Evolutionary conservation across 2,797 vertebrate species (phyloP), one percentile per base, ranked within the genome.

Genomic region (Micropoecilia bifurca): DNA sequence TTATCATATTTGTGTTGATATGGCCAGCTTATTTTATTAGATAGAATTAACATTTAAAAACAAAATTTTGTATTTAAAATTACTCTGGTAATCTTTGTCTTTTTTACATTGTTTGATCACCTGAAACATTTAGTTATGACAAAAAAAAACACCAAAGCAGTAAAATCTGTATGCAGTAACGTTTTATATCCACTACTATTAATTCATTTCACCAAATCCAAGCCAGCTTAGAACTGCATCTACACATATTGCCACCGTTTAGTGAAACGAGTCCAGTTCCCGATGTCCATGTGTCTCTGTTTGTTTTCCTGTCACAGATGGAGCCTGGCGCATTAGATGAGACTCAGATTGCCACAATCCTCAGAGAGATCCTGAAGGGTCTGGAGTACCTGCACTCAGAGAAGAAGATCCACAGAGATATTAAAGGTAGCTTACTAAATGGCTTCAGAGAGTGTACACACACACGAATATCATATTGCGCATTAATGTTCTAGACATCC

Each of bases 401-500:
- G 95, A 99, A 99, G 96, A 99, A 99, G 95, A 99, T 99, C 91
- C 99, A 99, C 91, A 93, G 99, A 93, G 99, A 99, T 83, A 99
- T 99, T 92, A 99, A 99, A 97, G 99, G 99, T 96, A 89, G 39
- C 55, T 63, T 39, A 28, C 80, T 83, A 30, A 73, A 85, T 48
- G 74, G 79, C 57, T 41, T 79, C 76, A 46, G 57, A 9, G 72
- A 78, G 68, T 57, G 39, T n/a, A n/a, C n/a, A 75, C 30, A 25
- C 77, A 77, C 80, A 36, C 63, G 71, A n/a, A 88, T 80, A 90
- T 89, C 87, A 85, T 57, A 8, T 85, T 73, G 47, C 80, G 68
- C n/a, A 10, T 83, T 90, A 86, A 90, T 85, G 83, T 72, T 77
- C 84, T 83, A 20, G 84, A 83, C 46, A n/a, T 78, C 80, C 81